Base-by-base conservation (phyloP, 2,888 invertebrate species). In the Byasa hedistus region DNA sequence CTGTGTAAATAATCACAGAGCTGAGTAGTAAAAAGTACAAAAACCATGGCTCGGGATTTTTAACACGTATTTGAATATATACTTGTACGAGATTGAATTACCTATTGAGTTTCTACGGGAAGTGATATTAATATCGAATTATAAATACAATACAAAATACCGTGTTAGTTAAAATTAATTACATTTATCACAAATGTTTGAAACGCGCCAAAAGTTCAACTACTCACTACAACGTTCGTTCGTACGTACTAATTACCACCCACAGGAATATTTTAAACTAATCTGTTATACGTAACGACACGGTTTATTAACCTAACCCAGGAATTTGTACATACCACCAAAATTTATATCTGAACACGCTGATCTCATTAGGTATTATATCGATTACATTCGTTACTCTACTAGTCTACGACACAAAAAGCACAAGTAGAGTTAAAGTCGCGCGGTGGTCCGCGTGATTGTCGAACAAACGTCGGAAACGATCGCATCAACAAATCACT, bases 1-100 rank as follows among this genome's bases (percentile, higher is more conserved):
- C 70, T 69, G 70, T 75, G 75, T 78, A 79, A 81, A 81, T 79
- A 79, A 76, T 67, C 56, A 68, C 61, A 57, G 24, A 65, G 55
- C 65, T 48, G 65, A 61, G 65, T 63, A 70, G 69, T 67, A 69
- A 68, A 57, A n/a, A 15, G 15, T 39, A 2, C 15, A 39, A 39
- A 39, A 39, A 39, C 39, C 15, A 5, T 39, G 2, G 7, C 27
- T 27, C 27, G 5, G 39, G 15, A 39, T 15, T 39, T 12, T 15
- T 39, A 39, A 39, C 12, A 15, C 39, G 15, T 39, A 15, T 39
- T 39, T 15, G 2, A 39, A 39, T 39, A 39, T 39, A 15, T 3
- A 3, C 15, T 39, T 32, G 32, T 32, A 15, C 39, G 39, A 12
- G 3, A 39, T 12, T 2, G 1, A 48, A n/a, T n/a, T n/a, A 48